Evolutionary conservation across 2,888 invertebrate species (phyloP).

Genomic region (Rotaria sp.): DNA sequence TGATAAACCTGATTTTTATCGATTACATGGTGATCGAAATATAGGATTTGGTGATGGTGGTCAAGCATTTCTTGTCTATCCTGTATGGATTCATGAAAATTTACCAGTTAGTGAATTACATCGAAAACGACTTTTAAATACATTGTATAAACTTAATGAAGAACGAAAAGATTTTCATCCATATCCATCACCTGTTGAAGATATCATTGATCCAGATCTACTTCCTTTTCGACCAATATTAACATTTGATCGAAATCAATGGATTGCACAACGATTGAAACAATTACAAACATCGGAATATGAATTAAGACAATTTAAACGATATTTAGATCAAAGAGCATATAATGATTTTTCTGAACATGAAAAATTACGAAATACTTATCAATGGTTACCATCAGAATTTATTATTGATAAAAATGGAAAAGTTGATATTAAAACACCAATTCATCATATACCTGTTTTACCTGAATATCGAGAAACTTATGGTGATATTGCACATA

Average conservation of each 20-base stretch:
- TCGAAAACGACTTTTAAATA: background rate
- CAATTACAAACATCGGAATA: background rate
- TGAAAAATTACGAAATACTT: background rate
- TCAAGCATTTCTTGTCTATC: background rate
- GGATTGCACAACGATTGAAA: background rate
- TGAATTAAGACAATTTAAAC: background rate
- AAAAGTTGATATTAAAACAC: background rate
- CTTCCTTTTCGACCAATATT: background rate
- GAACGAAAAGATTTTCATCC: constrained; percentile 6
- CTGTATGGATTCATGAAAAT: background rate
- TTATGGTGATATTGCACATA: background rate
- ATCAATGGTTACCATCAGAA: background rate
- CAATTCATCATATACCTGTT: background rate
- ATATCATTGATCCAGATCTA: constrained; percentile 25
- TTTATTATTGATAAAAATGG: background rate
- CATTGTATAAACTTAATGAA: background rate
- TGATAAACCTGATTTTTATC: background rate
- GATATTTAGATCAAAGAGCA: background rate
- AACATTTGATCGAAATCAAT: background rate
- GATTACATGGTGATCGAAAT: background rate
- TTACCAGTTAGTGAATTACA: background rate
- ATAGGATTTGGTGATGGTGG: background rate
- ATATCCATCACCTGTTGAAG: background rate
- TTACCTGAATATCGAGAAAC: background rate
- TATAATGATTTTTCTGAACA: background rate